Evolutionary conservation across 2,113 vertebrate genomes (phyloP), one percentile per base, ranked within the genome.

Genomic region (Saguinus imperator): DNA sequence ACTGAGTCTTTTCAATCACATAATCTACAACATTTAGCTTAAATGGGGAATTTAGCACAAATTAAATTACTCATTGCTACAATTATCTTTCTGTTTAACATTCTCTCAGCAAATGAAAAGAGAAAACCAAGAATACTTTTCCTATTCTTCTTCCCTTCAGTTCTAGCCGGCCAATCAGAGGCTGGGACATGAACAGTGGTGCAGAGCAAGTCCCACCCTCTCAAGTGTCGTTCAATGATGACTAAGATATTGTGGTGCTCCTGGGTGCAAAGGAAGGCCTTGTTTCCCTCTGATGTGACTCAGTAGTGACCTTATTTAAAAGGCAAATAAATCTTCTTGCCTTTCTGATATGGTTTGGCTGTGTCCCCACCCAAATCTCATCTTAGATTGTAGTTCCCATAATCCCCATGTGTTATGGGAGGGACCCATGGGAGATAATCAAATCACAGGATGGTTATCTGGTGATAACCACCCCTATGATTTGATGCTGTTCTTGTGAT

Each of bases 121-220:
- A 85, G 11, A 85, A 43, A 37, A 66, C 18, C 85, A 43, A 52
- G 72, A 75, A 37, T 6, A 55, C 20, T 87, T 55, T 84, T n/a
- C 23, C 14, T 18, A 8, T 20, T n/a, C 40, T 29, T 91, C 85
- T 68, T 57, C 40, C 1, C 66, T 43, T 87, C n/a, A 5, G 55
- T 1, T 1, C 23, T 21, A 35, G 40, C 35, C 1, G 0, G 58
- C 37, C 43, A 68, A 11, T 16, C 4, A 18, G 20, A n/a, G 27
- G 43, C 9, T 40, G 35, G 20, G 37, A 0, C 0, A 27, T 45
- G 3, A 37, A 27, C 3, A 0, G 10, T 2, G 17, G 23, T 32
- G 40, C 14, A 64, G 48, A 80, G 21, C 79, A 82, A 48, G 87
- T 75, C 20, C 55, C 37, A 88, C 21, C 35, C 29, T 3, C 32